These are phyloP conservation scores for Geococcyx californianus DNA, from an alignment of 2,113 vertebrate species.

Conservation along the genomic window DNA sequence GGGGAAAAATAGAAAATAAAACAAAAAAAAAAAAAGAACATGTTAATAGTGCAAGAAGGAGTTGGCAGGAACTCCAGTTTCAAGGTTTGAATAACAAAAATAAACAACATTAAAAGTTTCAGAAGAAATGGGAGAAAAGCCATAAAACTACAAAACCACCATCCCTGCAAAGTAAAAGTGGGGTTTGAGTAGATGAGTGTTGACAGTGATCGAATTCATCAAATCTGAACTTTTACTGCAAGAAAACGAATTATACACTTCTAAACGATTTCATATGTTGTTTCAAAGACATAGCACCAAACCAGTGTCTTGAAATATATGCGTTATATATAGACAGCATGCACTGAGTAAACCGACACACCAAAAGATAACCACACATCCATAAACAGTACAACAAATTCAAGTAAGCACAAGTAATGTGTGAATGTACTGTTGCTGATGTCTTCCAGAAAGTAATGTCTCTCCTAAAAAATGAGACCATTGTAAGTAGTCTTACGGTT, in stretches of 20 bases:
- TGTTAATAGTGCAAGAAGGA: background rate
- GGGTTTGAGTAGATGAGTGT: background rate
- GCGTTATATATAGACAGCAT: rapidly evolving
- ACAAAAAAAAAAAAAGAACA: background rate
- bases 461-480: background rate
- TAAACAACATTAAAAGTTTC: conserved; percentile 4
- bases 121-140: background rate
- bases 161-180: background rate
- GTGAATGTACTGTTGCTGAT: background rate
- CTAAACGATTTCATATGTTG: background rate
- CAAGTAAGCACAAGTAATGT: background rate
- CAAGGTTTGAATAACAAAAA: background rate
- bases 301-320: background rate
- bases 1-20: background rate
- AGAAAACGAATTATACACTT: background rate
- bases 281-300: conserved; percentile 8
- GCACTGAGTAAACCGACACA: rapidly evolving
- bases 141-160: background rate
- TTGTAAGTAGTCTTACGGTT: background rate
- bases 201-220: background rate
- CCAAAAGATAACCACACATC: background rate
- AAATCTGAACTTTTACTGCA: background rate
- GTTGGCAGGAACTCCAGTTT: background rate
- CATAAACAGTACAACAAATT: background rate
- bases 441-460: background rate